Evolutionary conservation across 2,797 vertebrate genomes (phyloP), one percentile per base, ranked within the genome.

Genomic region (Babyrousa celebensis): DNA sequence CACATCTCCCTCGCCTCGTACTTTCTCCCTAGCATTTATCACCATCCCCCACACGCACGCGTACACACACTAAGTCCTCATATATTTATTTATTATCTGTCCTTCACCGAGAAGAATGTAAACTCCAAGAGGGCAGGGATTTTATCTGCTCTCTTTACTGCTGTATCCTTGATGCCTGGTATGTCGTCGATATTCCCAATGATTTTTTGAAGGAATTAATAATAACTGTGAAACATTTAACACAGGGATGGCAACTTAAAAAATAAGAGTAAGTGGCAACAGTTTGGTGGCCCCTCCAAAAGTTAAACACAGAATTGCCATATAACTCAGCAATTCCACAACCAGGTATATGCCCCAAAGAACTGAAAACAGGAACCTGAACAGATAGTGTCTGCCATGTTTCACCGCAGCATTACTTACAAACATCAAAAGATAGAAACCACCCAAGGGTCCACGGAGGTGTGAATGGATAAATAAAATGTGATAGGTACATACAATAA

Each of bases 251-350:
- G 40, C 32, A 80, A 77, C 92, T 80, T 77, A 32, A 40, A 92
- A 79, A 93, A 43, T 18, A 93, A 36, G 6, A 82, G 25, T 65
- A 80, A 78, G 25, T 62, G 25, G 25, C 84, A 91, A 83, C 20
- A 71, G 20, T 40, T 23, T 20, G 23, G 36, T 29, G 27, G 48
- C 77, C 86, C n/a, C 85, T 92, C 23, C 71, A 9, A 68, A 85
- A 85, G 78, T 48, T 23, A 32, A 40, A 91, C 10, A 43, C 1
- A 10, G 40, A 52, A 77, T 82, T 71, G n/a, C 72, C 56, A 25
- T 18, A 29, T 18, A 85, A 67, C 56, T 78, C 48, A 58, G 65
- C 20, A 65, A 4, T 48, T 58, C 70, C 20, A 14, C 29, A 21
- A 23, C 43, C 60, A 18, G 21, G 67, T 48, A 36, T 11, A 56